A percentile compares a stretch with the other conserved stretches of the same genome.
Conservation (phyloP, 1,140 invertebrate genomes). For the Neotoxoptera formosana region DNA sequence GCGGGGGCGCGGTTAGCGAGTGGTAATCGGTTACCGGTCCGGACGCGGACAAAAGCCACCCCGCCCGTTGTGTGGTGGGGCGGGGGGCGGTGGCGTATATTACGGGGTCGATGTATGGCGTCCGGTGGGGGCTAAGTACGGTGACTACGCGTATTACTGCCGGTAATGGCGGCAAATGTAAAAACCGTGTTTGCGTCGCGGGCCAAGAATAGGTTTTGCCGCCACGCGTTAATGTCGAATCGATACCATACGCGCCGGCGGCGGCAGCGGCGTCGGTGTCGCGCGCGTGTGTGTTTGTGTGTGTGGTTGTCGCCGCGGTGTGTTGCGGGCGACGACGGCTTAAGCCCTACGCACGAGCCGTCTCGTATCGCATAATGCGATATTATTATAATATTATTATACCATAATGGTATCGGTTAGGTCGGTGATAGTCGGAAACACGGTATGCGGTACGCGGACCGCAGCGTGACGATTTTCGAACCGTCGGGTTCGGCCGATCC, state of each 20-base stretch:
- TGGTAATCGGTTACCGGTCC: constrained; percentile 21
- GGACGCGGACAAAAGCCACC: neutral
- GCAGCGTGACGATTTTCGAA: neutral
- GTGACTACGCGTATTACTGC: neutral
- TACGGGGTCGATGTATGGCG: neutral
- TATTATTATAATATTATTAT: neutral
- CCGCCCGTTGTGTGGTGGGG: too few species aligned
- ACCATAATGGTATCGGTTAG: neutral
- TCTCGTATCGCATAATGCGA: neutral
- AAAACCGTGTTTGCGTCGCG: constrained; percentile 23
- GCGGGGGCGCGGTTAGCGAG: constrained; percentile 13
- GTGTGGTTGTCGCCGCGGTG: too few species aligned
- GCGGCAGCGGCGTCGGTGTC: neutral
- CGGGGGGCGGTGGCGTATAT: neutral
- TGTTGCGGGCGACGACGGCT: neutral
- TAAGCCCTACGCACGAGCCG: neutral
- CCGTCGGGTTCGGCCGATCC: neutral
- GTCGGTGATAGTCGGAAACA: neutral
- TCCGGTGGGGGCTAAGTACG: neutral
- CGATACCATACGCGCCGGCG: neutral
- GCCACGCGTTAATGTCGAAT: constrained; percentile 27
- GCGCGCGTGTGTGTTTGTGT: too few species aligned
- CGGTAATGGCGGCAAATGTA: constrained; percentile 25
- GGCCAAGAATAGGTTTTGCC: constrained; percentile 22
- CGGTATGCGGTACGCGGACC: neutral